These are phyloP conservation scores for Orchestes rusci DNA, from an alignment of 2,888 invertebrate genomes.

Conservation along the genomic window DNA sequence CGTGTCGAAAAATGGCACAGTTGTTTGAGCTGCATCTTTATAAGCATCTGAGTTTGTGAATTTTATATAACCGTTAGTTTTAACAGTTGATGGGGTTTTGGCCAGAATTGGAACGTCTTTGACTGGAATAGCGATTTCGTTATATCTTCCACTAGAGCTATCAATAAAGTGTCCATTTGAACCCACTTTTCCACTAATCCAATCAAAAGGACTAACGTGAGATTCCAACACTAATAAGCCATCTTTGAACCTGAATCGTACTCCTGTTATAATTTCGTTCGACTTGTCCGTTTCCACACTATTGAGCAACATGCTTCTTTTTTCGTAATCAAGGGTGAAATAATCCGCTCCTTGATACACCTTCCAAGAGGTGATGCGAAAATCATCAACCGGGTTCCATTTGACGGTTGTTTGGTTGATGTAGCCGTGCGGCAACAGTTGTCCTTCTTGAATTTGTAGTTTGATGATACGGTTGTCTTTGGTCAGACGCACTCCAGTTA, in stretches of 20 bases:
- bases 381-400: slow-evolving; percentile 65
- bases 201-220: slow-evolving; percentile 65
- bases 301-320: slow-evolving; percentile 72
- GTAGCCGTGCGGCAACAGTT: slow-evolving; percentile 56
- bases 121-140: too few relatives aligned
- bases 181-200: slow-evolving; percentile 58
- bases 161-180: too few relatives aligned
- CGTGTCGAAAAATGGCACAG: slow-evolving; percentile 73
- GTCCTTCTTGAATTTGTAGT: slow-evolving; percentile 73
- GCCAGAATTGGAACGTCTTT: slow-evolving; percentile 45
- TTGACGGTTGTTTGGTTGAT: slow-evolving; percentile 52
- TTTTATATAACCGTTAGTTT: too few relatives aligned
- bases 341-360: slow-evolving; percentile 62
- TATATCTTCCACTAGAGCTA: too few relatives aligned
- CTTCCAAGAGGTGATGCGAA: slow-evolving; percentile 46
- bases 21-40: slow-evolving; percentile 71
- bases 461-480: slow-evolving; percentile 71
- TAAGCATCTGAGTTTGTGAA: slow-evolving; percentile 57
- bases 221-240: slow-evolving; percentile 77
- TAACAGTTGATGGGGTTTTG: slow-evolving; percentile 48
- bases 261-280: slow-evolving; percentile 48
- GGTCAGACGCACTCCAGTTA: slow-evolving; percentile 69
- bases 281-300: too few relatives aligned
- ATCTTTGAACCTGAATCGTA: slow-evolving; percentile 66
- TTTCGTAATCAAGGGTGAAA: slow-evolving; percentile 67